Conservation (phyloP, 2,797 vertebrate species). For the Sparidentex hasta region DNA sequence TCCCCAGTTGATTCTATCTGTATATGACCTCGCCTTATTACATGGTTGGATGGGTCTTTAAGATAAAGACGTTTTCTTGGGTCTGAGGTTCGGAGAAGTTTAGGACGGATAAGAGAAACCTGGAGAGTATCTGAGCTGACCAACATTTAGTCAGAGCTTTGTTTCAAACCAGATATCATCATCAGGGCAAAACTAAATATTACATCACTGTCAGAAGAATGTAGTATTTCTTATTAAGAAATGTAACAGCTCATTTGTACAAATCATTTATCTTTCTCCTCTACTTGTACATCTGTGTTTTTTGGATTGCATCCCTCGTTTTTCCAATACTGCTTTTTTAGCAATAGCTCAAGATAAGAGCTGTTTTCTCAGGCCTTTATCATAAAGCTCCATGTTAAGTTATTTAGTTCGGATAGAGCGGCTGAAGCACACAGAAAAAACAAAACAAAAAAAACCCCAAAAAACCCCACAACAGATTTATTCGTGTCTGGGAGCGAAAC, state of each 20-base stretch:
- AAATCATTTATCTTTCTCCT: slow-evolving; percentile 6
- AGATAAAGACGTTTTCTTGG: neutral
- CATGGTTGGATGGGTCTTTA: neutral
- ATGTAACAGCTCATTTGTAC: slow-evolving; percentile 20
- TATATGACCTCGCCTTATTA: neutral
- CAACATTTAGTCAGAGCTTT: neutral
- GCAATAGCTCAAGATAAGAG: slow-evolving; percentile 31
- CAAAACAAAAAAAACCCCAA: neutral
- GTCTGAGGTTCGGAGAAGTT: neutral
- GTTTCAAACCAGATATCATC: neutral
- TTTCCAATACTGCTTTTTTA: slow-evolving; percentile 24
- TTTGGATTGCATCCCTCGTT: neutral
- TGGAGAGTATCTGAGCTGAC: neutral
- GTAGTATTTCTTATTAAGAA: slow-evolving; percentile 7
- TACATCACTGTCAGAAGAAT: too few species aligned
- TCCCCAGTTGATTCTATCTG: too few species aligned
- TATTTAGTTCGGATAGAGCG: slow-evolving; percentile 27
- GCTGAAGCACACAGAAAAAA: neutral
- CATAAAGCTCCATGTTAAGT: slow-evolving; percentile 45
- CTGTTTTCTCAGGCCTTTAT: slow-evolving; percentile 19
- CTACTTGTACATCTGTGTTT: slow-evolving; percentile 17
- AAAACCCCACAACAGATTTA: slow-evolving; percentile 17
- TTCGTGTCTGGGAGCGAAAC: slow-evolving; percentile 26
- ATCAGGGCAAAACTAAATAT: slow-evolving; percentile 5
- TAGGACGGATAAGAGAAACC: neutral